Conservation (phyloP, 1,140 invertebrate genomes). For the Pseudachorutes palmiensis region DNA sequence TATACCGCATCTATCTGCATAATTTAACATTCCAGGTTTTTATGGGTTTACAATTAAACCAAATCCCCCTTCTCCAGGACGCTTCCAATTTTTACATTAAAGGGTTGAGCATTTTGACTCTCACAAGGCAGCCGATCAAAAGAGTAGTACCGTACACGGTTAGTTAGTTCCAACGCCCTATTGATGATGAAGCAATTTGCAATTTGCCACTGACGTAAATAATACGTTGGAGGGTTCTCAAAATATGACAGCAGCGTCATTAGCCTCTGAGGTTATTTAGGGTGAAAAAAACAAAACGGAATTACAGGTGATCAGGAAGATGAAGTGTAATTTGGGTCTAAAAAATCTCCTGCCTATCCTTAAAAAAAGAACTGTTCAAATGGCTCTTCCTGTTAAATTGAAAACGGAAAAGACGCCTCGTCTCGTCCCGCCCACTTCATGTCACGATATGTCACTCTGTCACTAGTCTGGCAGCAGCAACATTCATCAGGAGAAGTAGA, state of each 20-base stretch:
- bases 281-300: neutral
- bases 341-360: no score
- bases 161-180: neutral
- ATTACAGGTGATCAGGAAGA: neutral
- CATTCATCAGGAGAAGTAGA: no score
- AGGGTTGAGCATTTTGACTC: neutral
- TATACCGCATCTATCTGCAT: neutral
- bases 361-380: neutral
- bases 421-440: neutral
- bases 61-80: neutral
- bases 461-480: neutral
- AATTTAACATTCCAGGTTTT: conserved; percentile 4
- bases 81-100: neutral
- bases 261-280: neutral
- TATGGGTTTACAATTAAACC: conserved; percentile 6
- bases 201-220: neutral
- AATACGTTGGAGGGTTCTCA: neutral
- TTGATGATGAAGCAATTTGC: neutral
- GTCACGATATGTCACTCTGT: neutral
- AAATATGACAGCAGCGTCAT: neutral
- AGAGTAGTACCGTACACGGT: neutral
- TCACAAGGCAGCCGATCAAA: neutral
- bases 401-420: neutral
- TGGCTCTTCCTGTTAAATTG: neutral
- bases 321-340: neutral